A percentile compares a stretch with the other conserved stretches of the same genome.
phyloP scores from a whole-genome alignment of 2,888 invertebrate genomes.

The Marasmarcha lunaedactyla region DNA sequence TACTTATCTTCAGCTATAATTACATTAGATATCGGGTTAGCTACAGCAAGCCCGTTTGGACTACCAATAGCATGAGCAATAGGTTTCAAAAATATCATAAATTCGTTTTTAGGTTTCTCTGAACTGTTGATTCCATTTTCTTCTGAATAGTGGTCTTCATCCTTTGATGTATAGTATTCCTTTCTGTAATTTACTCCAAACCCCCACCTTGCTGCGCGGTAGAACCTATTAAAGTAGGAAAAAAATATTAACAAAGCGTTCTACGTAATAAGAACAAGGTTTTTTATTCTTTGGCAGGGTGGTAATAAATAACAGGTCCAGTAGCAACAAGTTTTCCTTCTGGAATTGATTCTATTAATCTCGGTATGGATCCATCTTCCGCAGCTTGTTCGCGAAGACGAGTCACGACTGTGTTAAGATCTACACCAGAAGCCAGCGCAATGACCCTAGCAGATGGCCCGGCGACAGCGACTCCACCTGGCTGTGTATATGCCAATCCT shows the following conservation, averaged over 20 bases:
- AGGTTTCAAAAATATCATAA: constrained; percentile 66
- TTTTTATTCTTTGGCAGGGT: constrained; percentile 34
- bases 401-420: constrained; percentile 67
- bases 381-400: constrained; percentile 44
- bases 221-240: constrained; percentile 49
- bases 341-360: constrained; percentile 60
- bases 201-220: constrained; percentile 22
- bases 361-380: constrained; percentile 39
- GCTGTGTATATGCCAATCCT: constrained; percentile 80
- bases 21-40: constrained; percentile 77
- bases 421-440: constrained; percentile 72
- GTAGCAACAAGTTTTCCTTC: constrained; percentile 79
- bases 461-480: constrained; percentile 80
- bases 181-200: constrained; percentile 13
- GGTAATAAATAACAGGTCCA: constrained; percentile 80
- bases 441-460: constrained; percentile 80
- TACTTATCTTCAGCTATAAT: constrained; percentile 70
- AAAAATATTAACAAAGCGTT: constrained; percentile 18
- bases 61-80: constrained; percentile 76
- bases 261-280: neutral
- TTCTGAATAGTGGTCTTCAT: no score
- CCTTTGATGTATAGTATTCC: no score
- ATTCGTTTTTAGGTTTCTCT: constrained; percentile 15
- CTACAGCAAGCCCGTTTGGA: constrained; percentile 75
- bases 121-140: neutral